Evolutionary conservation across 2,113 vertebrate genomes (phyloP).

Genomic region (Oreochromis aureus): DNA sequence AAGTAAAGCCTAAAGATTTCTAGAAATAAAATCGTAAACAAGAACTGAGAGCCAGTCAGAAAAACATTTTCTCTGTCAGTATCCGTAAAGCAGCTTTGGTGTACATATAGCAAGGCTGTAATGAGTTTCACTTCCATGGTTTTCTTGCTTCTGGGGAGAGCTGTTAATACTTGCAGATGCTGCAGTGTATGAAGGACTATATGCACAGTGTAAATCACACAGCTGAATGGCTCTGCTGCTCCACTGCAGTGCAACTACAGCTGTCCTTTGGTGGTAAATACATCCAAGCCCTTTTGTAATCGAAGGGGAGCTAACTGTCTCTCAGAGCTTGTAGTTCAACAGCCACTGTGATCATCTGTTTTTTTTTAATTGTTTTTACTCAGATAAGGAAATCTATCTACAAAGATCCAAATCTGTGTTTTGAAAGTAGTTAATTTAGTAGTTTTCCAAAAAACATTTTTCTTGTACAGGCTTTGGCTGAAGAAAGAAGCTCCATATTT

Average conservation of each 20-base stretch:
- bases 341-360: background rate
- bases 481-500: background rate
- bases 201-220: background rate
- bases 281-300: background rate
- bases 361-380: background rate
- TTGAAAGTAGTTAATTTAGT: background rate
- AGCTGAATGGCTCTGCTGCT: background rate
- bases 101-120: background rate
- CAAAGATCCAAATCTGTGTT: background rate
- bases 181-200: background rate
- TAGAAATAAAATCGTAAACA: background rate
- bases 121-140: background rate
- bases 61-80: background rate
- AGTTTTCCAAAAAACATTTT: background rate
- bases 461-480: background rate
- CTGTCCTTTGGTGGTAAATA: constrained; percentile 13
- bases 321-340: background rate
- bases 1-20: background rate
- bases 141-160: background rate
- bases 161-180: constrained; percentile 8
- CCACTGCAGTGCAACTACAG: background rate
- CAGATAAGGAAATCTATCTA: background rate
- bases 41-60: background rate
- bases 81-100: background rate
- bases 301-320: background rate